These are phyloP conservation scores for Aptenodytes forsteri DNA, from an alignment of 2,113 vertebrate species.

Conservation along the genomic window DNA sequence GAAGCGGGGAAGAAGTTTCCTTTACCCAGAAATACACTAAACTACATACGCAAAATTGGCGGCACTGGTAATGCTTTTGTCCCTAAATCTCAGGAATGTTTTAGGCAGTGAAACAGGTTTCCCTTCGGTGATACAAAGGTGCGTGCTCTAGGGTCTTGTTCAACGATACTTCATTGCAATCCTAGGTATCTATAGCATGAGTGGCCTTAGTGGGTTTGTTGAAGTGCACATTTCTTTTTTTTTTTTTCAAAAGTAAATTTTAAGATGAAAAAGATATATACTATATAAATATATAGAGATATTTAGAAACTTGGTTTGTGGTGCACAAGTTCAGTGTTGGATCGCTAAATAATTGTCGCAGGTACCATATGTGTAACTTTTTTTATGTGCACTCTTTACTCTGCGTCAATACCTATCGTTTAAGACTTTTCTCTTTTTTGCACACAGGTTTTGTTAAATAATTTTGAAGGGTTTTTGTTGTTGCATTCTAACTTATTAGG, in stretches of 20 bases:
- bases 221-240: constrained; percentile 78
- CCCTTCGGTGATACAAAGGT: constrained; percentile 41
- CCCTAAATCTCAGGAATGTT: constrained; percentile 79
- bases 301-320: constrained; percentile 81
- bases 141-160: constrained; percentile 58
- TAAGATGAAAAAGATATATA: constrained; percentile 78
- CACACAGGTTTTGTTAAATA: neutral
- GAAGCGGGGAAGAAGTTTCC: neutral
- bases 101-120: constrained; percentile 63
- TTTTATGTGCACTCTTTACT: neutral
- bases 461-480: neutral
- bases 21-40: neutral
- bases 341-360: constrained; percentile 75
- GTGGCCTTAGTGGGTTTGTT: constrained; percentile 85
- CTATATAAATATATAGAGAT: constrained; percentile 80
- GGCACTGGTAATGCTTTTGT: constrained; percentile 14
- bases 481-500: neutral
- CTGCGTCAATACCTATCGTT: neutral
- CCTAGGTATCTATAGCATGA: constrained; percentile 82
- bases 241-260: constrained; percentile 74
- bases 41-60: neutral
- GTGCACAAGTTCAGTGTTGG: constrained; percentile 80
- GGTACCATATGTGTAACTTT: constrained; percentile 77
- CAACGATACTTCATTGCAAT: constrained; percentile 58
- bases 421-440: neutral